Evolutionary conservation across 2,888 invertebrate species (phyloP), one percentile per base, ranked within the genome.

Genomic region (Heliconius erato): DNA sequence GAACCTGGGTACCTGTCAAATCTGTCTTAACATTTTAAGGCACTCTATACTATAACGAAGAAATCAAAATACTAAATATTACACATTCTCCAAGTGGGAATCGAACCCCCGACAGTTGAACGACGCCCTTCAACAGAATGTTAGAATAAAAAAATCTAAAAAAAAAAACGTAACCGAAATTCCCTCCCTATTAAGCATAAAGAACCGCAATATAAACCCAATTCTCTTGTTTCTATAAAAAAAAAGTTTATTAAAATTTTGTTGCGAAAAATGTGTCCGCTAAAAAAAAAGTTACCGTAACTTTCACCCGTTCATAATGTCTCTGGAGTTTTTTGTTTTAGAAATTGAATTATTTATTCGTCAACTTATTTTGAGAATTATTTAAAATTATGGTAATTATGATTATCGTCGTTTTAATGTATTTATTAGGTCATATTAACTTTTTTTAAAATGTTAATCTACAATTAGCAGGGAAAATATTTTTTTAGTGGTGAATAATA

Each of bases 231-330:
- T 71, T 80, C 28, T 44, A 40, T 44, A 74, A 74, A 80, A 77
- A 26, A 68, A 28, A 76, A 69, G 68, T 59, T 68, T 23, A 69
- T 68, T 76, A 28, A 77, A 81, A 77, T 63, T 77, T 40, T 59
- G 68, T 77, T 69, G 26, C 69, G 23, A 74, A 81, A 63, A 69
- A 59, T 59, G 7, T 28, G 40, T 79, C 11, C 32, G 40, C 23
- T 54, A 54, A 54, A 28, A 82, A n/a, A 77, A 84, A 83, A 83
- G 59, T 80, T 78, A 59, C 63, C 49, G 23, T 76, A 77, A 84
- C 82, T 82, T 84, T 78, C 49, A 67, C 68, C 83, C 82, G 74
- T 78, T 79, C 63, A 77, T 79, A 77, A 71, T 16, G 54, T 59
- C 67, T 74, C 74, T 79, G 26, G 63, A 69, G 71, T 79, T 68